Base-by-base conservation (phyloP, 2,113 vertebrate species). In the Rhabdornis inornatus region DNA sequence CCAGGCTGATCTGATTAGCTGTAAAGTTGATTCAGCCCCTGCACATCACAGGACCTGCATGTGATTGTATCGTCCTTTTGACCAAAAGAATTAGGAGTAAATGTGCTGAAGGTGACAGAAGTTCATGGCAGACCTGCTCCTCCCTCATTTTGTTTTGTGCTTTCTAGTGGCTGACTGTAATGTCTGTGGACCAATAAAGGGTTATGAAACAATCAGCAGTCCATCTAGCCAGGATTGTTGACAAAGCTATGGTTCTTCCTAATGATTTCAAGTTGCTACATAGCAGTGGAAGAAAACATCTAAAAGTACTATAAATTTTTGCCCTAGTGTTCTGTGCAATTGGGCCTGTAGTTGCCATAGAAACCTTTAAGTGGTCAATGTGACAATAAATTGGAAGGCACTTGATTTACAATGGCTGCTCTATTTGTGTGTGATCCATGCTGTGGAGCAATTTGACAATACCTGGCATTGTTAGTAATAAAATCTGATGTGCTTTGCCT, bases 351-450 rank as follows among this genome's bases (percentile, higher is more conserved):
- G 82, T 94, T 96, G 61, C 85, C 68, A 88, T 88, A 91, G 95
- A 92, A 94, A 94, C 71, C 16, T 37, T 42, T 28, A 74, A 94
- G 60, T 88, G 96, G 85, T 92, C 90, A 92, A 39, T 27, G 30
- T 74, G 85, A 90, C 68, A 56, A 52, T 74, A 77, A 77, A 68
- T 63, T 83, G 57, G 75, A 86, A 40, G 27, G 35, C 37, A 44
- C 52, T 70, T 50, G 30, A 57, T 85, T 87, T 74, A n/a, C 45
- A 42, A 30, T 40, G n/a, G 11, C 63, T 89, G 24, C 37, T 85
- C 74, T 91, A 33, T 85, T 83, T 88, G 44, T 52, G 22, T 35
- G 44, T 47, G 47, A 75, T 88, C 39, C 23, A 12, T 2, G 8
- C 82, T 83, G 50, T 47, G 72, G 55, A 83, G 49, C 33, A 66